Conservation (phyloP, 2,113 vertebrate genomes). For the Rhagologus leucostigma region DNA sequence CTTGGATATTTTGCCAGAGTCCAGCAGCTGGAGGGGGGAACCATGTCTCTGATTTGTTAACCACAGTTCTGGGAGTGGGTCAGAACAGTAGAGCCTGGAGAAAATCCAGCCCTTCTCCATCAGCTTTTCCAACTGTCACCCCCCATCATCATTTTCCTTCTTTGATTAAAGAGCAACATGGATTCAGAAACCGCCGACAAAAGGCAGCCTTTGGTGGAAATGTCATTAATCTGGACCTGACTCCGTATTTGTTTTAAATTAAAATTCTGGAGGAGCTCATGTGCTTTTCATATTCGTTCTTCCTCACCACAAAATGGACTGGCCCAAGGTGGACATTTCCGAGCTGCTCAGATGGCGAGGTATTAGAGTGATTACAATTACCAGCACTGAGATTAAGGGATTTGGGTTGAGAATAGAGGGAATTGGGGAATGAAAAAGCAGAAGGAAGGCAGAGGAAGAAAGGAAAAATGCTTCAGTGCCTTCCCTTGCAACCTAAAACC, state of each 20-base stretch:
- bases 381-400: conserved; percentile 19
- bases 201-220: conserved; percentile 1
- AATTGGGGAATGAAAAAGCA: not conserved
- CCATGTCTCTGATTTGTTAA: not conserved
- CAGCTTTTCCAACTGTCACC: conserved; percentile 3
- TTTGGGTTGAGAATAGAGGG: not conserved
- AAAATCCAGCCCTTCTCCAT: conserved; percentile 1
- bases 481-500: not conserved
- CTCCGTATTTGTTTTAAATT: conserved; percentile 54
- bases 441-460: not conserved
- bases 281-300: conserved; percentile 64
- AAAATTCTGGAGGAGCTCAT: conserved; percentile 26
- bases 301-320: not conserved
- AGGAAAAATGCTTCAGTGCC: not conserved
- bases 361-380: conserved; percentile 8
- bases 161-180: not conserved
- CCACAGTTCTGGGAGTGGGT: not conserved
- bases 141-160: not conserved
- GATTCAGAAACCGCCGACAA: not conserved
- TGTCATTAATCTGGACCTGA: conserved; percentile 36
- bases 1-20: not conserved
- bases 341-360: conserved; percentile 42
- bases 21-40: not conserved
- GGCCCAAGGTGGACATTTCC: not conserved
- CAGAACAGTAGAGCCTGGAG: conserved; percentile 24